These are phyloP conservation scores for Hystrix brachyura DNA, from an alignment of 2,113 vertebrate species.

Conservation along the genomic window DNA sequence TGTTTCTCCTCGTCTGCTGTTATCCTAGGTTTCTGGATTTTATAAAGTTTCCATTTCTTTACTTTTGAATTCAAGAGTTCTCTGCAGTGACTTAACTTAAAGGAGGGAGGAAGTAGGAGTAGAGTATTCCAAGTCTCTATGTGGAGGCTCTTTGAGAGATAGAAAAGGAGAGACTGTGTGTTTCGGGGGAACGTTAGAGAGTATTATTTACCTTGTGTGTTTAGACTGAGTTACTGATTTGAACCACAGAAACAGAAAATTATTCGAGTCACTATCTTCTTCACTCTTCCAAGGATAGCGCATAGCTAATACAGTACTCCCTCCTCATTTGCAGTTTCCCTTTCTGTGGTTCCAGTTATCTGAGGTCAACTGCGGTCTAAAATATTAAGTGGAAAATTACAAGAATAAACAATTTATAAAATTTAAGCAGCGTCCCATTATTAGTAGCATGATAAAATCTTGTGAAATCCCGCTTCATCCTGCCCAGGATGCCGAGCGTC, in stretches of 20 bases:
- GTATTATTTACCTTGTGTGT: neutral
- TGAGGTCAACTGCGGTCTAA: neutral
- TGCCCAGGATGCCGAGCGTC: neutral
- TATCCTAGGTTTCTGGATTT: neutral
- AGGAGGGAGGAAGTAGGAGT: accelerated
- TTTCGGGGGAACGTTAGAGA: neutral
- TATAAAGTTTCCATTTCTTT: neutral
- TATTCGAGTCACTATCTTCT: neutral
- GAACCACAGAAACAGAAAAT: neutral
- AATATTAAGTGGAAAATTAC: neutral
- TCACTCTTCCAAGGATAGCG: neutral
- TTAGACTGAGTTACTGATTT: neutral
- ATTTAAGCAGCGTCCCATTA: neutral
- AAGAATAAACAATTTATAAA: neutral
- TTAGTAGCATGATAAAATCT: neutral
- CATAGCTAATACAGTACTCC: neutral
- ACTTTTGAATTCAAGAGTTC: neutral
- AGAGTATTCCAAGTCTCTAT: neutral
- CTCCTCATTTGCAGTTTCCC: neutral
- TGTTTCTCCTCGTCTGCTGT: neutral
- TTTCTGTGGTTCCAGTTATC: neutral
- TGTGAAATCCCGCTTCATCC: neutral
- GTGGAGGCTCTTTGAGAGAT: neutral
- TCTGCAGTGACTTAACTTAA: neutral
- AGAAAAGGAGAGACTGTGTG: neutral